Evolutionary conservation across 2,113 vertebrate genomes (phyloP), one percentile per base, ranked within the genome.

Genomic region (Globicephala melas): DNA sequence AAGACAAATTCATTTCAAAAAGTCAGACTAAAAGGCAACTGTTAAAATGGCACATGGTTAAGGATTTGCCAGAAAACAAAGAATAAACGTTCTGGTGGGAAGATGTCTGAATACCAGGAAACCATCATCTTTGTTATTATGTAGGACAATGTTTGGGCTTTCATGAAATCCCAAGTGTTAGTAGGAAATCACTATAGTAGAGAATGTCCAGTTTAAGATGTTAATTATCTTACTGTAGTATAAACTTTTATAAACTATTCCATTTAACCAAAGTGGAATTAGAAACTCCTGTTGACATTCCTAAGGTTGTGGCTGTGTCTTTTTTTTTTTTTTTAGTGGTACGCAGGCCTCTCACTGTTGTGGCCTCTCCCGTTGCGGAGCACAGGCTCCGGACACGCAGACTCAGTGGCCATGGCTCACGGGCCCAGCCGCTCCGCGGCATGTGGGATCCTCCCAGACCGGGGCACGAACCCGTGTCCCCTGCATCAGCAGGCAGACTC

Each of bases 41-140:
- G 65, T 91, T 96, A 82, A 95, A 91, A 77, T 96, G 76, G 23
- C 63, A 79, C 50, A n/a, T 74, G 11, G n/a, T 85, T 95, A 80
- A 94, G 89, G 91, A 93, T 96, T 94, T 92, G 20, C 82, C 89
- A 68, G 53, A 93, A 96, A 77, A 68, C 73, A 83, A 86, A 96
- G 73, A 81, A 67, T 93, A 86, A 93, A 82, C 13, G 17, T 95
- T 67, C 67, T 96, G 68, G 28, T 88, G 77, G 95, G 65, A 93
- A 79, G n/a, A 33, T 44, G 21, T 85, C 55, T 82, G 8, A 50
- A 82, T 63, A n/a, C 60, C 53, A 94, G 84, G 80, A 84, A 90
- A 41, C 8, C 55, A 5, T 77, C 74, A n/a, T 80, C 28, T 83
- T 83, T 96, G 41, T 96, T 86, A 62, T 90, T 83, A 7, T 23